Evolutionary conservation across 2,113 vertebrate genomes (phyloP), one percentile per base, ranked within the genome.

Genomic region (Cyprinodon brontotheroides): DNA sequence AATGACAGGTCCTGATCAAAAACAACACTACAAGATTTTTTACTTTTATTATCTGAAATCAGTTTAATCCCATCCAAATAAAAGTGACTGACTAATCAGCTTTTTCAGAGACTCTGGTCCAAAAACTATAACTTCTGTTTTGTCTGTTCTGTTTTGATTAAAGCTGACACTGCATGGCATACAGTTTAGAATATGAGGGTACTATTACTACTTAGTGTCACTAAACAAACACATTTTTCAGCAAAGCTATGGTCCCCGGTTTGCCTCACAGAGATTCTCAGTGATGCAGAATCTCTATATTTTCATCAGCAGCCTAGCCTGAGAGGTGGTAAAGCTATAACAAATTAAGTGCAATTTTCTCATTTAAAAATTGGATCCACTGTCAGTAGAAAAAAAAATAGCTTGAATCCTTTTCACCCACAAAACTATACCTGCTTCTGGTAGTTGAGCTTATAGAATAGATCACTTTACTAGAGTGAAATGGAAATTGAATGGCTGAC

Each of bases 351-450:
- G 36, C 20, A 17, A 20, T 76, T 60, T 62, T 29, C 15, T 41
- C 40, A 73, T 22, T n/a, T 15, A 15, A 48, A 36, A 38, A 62
- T 50, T 61, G 67, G 47, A 53, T 41, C n/a, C 38, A 29, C 13
- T 22, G 22, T 62, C 17, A 47, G 29, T 60, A 45, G 15, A 65
- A 59, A 41, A 40, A 40, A 15, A 11, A 43, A 20, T 37, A n/a
- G 13, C 29, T 48, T 45, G 53, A 70, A 20, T 17, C 20, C 65
- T 65, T 61, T 41, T 36, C n/a, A 43, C n/a, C 29, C 61, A 70
- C 47, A 60, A 74, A 61, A 17, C 20, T 29, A 29, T 29, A 41
- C 41, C n/a, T 79, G 10, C 4, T 48, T 65, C 47, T 63, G 59
- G 17, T 72, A 57, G 59, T 47, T 60, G 38, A 50, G 62, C 48